These are phyloP conservation scores for Athalia circularis DNA, from an alignment of 2,888 invertebrate species.

Conservation along the genomic window DNA sequence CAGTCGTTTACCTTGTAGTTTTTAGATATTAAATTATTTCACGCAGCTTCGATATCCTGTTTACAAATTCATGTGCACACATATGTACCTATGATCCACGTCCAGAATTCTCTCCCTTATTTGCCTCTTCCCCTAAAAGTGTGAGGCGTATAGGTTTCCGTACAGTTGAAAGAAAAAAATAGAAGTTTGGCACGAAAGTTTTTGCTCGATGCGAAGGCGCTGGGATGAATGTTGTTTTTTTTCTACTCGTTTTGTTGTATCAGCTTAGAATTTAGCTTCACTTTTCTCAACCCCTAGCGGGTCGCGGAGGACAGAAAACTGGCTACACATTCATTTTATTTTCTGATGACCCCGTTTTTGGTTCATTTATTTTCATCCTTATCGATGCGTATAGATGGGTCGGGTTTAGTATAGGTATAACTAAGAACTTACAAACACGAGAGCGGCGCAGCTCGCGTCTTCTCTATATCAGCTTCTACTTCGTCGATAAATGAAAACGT, in stretches of 20 bases:
- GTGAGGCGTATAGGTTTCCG: neutral
- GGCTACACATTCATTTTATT: conserved; percentile 55
- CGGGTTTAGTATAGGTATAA: neutral
- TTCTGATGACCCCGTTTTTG: conserved; percentile 52
- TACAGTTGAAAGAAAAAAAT: neutral
- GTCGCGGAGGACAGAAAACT: conserved; percentile 36
- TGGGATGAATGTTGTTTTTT: conserved; percentile 15
- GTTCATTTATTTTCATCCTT: conserved; percentile 48
- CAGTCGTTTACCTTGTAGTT: no score
- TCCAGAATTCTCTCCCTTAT: neutral
- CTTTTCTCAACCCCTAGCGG: conserved; percentile 34
- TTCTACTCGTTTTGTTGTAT: neutral
- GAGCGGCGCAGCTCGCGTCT: no score
- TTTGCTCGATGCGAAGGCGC: neutral
- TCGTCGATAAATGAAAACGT: conserved; percentile 33
- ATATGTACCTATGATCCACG: neutral
- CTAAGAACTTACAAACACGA: neutral
- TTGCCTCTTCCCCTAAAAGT: neutral
- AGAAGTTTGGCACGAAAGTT: conserved; percentile 9
- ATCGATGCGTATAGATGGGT: neutral
- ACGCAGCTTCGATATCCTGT: neutral
- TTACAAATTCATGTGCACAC: neutral
- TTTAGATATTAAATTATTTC: conserved; percentile 11
- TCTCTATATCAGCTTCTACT: neutral
- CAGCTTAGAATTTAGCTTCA: conserved; percentile 38